Evolutionary conservation across 2,797 vertebrate genomes (phyloP).

Genomic region (Hippopotamyrus pictus): DNA sequence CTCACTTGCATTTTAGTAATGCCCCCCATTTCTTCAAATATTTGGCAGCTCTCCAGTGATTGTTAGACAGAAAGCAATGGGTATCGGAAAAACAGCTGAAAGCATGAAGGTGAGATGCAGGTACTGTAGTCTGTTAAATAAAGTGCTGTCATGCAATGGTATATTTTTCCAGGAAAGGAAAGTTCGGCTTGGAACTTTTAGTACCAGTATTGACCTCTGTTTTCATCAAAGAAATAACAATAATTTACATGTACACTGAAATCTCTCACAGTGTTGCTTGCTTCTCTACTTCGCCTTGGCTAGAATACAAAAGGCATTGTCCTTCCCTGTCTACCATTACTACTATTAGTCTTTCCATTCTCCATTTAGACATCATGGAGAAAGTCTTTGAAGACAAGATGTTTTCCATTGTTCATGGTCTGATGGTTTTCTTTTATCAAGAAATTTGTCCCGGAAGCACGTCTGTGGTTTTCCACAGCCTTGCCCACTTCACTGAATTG

Average conservation of each 20-base stretch:
- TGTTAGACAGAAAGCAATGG: neutral
- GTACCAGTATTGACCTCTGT: neutral
- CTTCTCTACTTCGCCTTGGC: neutral
- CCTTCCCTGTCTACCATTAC: neutral
- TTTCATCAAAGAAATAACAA: neutral
- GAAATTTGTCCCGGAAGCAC: neutral
- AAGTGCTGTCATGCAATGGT: neutral
- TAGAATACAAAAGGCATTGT: neutral
- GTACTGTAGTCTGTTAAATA: neutral
- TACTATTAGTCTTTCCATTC: neutral
- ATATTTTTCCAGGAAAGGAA: neutral
- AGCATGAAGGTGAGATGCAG: neutral
- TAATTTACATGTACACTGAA: neutral
- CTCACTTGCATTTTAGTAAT: neutral
- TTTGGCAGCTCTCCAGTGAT: neutral
- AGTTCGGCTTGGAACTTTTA: neutral
- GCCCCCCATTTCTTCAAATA: neutral
- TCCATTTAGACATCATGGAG: neutral
- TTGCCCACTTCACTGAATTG: neutral
- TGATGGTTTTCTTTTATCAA: neutral
- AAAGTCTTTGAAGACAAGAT: neutral
- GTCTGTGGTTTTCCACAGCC: neutral
- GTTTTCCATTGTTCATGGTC: neutral
- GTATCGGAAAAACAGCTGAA: neutral
- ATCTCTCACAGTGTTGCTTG: neutral